Evolutionary conservation across 1,140 invertebrate species (phyloP), one percentile per base, ranked within the genome.

Genomic region (Drosophila leontia): DNA sequence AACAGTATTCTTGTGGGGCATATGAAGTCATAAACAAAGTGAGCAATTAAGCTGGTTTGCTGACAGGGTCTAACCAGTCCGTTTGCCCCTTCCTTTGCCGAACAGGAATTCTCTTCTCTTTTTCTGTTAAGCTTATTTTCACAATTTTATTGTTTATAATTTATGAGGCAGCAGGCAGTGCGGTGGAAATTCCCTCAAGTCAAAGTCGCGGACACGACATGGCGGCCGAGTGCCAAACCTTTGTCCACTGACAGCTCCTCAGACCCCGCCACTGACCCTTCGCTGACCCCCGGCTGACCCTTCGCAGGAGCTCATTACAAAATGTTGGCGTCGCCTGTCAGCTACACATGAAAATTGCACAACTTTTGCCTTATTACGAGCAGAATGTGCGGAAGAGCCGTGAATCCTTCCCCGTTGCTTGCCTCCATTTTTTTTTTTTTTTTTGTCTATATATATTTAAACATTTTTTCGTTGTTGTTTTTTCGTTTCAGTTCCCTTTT

Each of bases 281-380:
- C 35, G 35, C 17, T 37, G 65, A 35, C 56, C 59, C 35, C 34
- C 35, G 26, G 51, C 51, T 71, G 68, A 41, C 68, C 68, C 44
- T 47, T 47, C 41, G 60, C 39, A 37, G 72, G 65, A 59, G 75
- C 85, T 88, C 85, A 90, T 88, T 88, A 88, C 85, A 63, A 83
- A 88, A 83, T 83, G 84, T 80, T 80, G 35, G 53, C 56, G 65
- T 45, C 69, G 63, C 65, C 82, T 90, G 85, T 88, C 85, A 88
- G 85, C 88, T 90, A 90, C 85, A 90, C 90, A 91, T 90, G 86
- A 72, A 91, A 91, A 91, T 91, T 91, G 90, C 77, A 78, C 80
- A 91, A 90, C 79, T 85, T 91, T 84, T 91, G 84, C 68, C 88
- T 91, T 91, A 88, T 91, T 91, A 91, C 63, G 58, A 59, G 37